A percentile compares a stretch with the other conserved stretches of the same genome.
Evolutionary conservation across 2,888 invertebrate species (phyloP).

Genomic region (Troilus luridus): DNA sequence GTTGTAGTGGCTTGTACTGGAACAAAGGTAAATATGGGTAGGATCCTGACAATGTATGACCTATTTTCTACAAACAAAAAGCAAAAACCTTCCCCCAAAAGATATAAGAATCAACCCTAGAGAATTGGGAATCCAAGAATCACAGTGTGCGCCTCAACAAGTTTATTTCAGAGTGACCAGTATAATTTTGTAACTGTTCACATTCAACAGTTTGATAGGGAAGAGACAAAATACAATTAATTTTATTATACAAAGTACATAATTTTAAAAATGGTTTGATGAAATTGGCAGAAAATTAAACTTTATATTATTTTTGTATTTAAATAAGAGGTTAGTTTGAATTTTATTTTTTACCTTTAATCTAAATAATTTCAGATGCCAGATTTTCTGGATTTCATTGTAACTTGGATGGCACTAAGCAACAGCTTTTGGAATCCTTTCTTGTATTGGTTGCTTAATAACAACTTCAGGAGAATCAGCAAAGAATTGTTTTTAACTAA

Average conservation of each 20-base stretch:
- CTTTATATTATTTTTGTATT: neutral
- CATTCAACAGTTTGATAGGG: too few species aligned
- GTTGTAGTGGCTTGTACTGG: constrained; percentile 92
- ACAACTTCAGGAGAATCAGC: constrained; percentile 86
- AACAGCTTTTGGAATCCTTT: constrained; percentile 94
- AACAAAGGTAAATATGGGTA: constrained; percentile 75
- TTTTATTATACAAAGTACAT: neutral
- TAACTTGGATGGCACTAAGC: constrained; percentile 89
- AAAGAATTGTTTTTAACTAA: constrained; percentile 82
- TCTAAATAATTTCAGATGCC: constrained; percentile 75
- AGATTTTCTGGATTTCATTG: constrained; percentile 84
- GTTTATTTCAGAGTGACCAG: too few species aligned
- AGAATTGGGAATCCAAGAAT: too few species aligned
- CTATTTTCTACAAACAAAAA: too few species aligned
- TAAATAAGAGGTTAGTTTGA: neutral
- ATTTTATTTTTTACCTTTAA: constrained; percentile 13
- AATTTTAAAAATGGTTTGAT: neutral
- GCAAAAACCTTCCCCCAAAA: too few species aligned
- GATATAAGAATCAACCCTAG: too few species aligned
- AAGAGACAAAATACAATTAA: too few species aligned
- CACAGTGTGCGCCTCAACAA: too few species aligned
- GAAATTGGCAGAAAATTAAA: neutral
- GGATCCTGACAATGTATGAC: neutral
- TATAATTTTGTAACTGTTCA: too few species aligned
- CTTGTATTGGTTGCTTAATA: constrained; percentile 89